Evolutionary conservation across 2,113 vertebrate genomes (phyloP).

Genomic region (Suricata suricatta): DNA sequence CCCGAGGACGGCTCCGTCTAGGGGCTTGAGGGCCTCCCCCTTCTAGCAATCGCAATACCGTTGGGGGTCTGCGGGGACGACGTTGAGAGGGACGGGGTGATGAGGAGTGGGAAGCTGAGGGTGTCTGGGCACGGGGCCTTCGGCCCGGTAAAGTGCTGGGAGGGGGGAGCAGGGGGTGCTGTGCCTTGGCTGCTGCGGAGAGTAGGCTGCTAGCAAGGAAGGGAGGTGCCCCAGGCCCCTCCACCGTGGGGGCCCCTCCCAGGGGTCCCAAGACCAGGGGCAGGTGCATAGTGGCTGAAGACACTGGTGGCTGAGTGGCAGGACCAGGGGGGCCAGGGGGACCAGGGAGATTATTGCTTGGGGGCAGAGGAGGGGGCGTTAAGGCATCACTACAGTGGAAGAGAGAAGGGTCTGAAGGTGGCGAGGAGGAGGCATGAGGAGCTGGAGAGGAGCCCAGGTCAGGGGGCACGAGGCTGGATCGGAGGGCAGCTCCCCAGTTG

Average conservation of each 20-base stretch:
- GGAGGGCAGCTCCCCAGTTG: constrained; percentile 71
- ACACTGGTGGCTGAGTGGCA: constrained; percentile 81
- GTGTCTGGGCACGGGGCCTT: constrained; percentile 77
- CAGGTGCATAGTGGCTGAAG: constrained; percentile 86
- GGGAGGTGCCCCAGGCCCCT: constrained; percentile 82
- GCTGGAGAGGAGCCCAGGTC: constrained; percentile 78
- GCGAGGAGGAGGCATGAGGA: constrained; percentile 73
- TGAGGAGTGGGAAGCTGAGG: constrained; percentile 69
- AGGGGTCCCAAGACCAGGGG: constrained; percentile 88
- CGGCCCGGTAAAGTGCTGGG: constrained; percentile 93
- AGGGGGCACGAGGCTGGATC: constrained; percentile 70
- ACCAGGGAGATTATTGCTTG: constrained; percentile 81
- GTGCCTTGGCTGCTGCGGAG: constrained; percentile 93
- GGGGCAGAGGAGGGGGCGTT: constrained; percentile 74
- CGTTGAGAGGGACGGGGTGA: constrained; percentile 60
- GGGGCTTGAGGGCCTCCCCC: constrained; percentile 80
- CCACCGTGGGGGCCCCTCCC: constrained; percentile 74
- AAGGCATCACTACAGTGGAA: constrained; percentile 83
- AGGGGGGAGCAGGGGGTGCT: constrained; percentile 80
- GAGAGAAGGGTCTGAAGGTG: constrained; percentile 60
- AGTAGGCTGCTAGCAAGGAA: constrained; percentile 94
- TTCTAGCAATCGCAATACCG: constrained; percentile 85
- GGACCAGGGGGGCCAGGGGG: constrained; percentile 76
- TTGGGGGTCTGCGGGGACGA: constrained; percentile 82
- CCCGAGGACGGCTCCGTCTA: constrained; percentile 73